Conservation (phyloP, 1,140 invertebrate genomes). For the Aethina tumida region DNA sequence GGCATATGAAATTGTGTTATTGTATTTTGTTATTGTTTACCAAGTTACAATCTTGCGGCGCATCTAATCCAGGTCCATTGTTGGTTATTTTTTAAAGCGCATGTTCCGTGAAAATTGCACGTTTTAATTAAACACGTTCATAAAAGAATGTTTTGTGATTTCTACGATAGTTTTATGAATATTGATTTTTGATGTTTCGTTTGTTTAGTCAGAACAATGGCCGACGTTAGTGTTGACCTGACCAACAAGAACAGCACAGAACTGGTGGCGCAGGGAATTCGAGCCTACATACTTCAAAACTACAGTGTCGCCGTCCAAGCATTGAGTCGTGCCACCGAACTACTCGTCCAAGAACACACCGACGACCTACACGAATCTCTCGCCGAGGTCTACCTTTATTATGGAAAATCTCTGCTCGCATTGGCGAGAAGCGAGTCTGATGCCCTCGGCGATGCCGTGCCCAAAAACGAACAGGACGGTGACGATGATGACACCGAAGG, state of each 20-base stretch:
- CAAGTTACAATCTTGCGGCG: too few species aligned
- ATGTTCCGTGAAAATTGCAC: too few species aligned
- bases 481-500: conserved; percentile 43
- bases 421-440: conserved; percentile 69
- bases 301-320: conserved; percentile 63
- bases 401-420: conserved; percentile 61
- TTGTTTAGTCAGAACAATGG: conserved; percentile 44
- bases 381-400: conserved; percentile 67
- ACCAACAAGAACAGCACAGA: conserved; percentile 42
- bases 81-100: too few species aligned
- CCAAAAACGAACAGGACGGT: conserved; percentile 36
- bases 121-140: too few species aligned
- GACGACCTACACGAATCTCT: conserved; percentile 62
- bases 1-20: too few species aligned
- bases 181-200: conserved; percentile 1
- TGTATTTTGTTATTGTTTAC: too few species aligned
- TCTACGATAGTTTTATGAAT: too few species aligned
- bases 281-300: conserved; percentile 72
- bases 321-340: conserved; percentile 63
- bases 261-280: conserved; percentile 58
- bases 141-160: neutral
- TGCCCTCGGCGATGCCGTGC: conserved; percentile 52
- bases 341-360: conserved; percentile 60
- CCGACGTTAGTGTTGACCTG: conserved; percentile 39
- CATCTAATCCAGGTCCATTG: too few species aligned